These are phyloP conservation scores for Onychomys leucogaster DNA, from an alignment of 2,797 vertebrate genomes.

Conservation along the genomic window DNA sequence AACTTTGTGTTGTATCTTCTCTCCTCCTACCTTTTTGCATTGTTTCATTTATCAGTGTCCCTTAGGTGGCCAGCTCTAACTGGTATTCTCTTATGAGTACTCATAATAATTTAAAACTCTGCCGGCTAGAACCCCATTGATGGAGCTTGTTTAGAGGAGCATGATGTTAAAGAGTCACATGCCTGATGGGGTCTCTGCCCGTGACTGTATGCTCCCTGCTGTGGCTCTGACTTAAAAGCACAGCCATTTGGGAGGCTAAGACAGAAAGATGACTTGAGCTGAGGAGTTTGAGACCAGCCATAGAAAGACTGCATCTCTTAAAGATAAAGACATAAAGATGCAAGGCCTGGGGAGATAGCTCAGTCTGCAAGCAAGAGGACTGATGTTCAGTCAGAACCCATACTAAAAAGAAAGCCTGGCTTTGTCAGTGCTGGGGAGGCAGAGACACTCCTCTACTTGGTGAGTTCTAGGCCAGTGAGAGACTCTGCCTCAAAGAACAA, in stretches of 20 bases:
- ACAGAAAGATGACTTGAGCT: background rate
- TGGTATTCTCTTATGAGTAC: background rate
- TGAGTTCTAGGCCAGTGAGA: background rate
- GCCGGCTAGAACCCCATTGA: background rate
- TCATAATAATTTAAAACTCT: background rate
- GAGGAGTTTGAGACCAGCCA: background rate
- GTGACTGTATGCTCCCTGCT: background rate
- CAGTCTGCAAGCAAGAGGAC: background rate
- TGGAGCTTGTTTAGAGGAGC: background rate
- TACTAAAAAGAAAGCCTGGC: no score
- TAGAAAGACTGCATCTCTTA: background rate
- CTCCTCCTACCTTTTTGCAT: background rate
- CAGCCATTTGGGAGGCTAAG: no score
- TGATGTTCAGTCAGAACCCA: background rate
- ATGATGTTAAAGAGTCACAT: background rate
- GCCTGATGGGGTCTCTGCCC: background rate
- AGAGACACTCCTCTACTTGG: background rate
- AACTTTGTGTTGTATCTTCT: background rate
- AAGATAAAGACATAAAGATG: background rate
- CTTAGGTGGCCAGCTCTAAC: background rate
- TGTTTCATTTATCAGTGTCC: background rate
- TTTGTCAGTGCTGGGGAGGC: background rate
- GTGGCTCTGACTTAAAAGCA: background rate
- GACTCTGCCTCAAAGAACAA: background rate
- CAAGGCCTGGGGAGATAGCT: no score